These are phyloP conservation scores for Corythaeola cristata DNA, from an alignment of 2,113 vertebrate genomes.

Conservation along the genomic window DNA sequence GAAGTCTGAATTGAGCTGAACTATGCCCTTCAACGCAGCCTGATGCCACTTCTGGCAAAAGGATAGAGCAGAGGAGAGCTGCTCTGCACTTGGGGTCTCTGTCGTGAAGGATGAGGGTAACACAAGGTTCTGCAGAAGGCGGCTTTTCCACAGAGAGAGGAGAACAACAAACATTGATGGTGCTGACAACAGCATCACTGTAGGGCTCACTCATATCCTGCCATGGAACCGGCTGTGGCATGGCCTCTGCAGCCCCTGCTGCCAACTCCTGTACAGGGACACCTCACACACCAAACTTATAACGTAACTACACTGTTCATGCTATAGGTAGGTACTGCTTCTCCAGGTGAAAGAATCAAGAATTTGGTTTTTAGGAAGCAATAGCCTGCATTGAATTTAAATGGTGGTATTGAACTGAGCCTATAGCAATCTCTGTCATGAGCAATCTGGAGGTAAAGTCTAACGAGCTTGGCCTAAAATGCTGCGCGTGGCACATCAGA, in stretches of 20 bases:
- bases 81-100: not conserved
- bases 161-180: fast-evolving
- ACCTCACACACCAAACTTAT: not conserved
- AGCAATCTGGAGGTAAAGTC: not conserved
- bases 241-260: not conserved
- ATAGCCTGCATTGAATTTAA: not conserved
- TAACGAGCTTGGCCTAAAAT: not conserved
- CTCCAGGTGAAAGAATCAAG: not conserved
- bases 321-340: not conserved
- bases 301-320: not conserved
- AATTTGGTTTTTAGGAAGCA: not conserved
- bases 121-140: not conserved
- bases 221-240: not conserved
- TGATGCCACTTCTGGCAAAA: not conserved
- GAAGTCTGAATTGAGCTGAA: not conserved
- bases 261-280: not conserved
- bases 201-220: not conserved
- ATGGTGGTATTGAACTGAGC: not conserved
- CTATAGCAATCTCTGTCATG: not conserved
- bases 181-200: not conserved
- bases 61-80: not conserved
- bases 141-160: not conserved
- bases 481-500: not conserved
- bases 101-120: fast-evolving
- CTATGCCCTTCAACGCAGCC: not conserved